phyloP scores from a whole-genome alignment of 2,113 vertebrate species.

The Dendrocopos noguchii region DNA sequence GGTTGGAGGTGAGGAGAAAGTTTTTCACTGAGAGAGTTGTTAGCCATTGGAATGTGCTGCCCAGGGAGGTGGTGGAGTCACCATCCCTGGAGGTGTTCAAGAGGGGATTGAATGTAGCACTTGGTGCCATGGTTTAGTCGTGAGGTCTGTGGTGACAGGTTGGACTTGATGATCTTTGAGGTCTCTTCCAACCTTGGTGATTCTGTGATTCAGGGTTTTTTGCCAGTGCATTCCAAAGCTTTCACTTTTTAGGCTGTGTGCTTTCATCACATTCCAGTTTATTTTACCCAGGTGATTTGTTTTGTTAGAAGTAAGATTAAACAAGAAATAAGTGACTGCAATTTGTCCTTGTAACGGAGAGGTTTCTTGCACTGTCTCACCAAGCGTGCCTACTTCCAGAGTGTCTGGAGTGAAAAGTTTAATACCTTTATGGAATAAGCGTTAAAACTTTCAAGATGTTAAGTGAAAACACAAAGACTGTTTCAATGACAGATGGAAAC shows the following conservation, averaged over 20 bases:
- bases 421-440: neutral
- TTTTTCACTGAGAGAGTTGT: too few relatives aligned
- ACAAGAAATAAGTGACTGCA: neutral
- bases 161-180: too few relatives aligned
- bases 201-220: neutral
- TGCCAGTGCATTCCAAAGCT: slow-evolving; percentile 3
- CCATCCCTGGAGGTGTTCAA: too few relatives aligned
- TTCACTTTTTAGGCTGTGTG: neutral
- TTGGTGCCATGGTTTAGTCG: too few relatives aligned
- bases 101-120: too few relatives aligned
- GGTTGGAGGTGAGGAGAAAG: too few relatives aligned
- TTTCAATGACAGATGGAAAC: neutral
- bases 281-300: neutral
- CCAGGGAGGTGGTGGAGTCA: too few relatives aligned
- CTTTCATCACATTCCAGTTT: neutral
- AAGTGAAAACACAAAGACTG: neutral
- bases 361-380: neutral
- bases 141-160: too few relatives aligned
- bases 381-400: neutral
- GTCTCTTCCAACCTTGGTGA: too few relatives aligned
- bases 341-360: slow-evolving; percentile 27
- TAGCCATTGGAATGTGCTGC: too few relatives aligned
- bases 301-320: slow-evolving; percentile 41
- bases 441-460: neutral
- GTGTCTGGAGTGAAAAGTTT: neutral